Conservation (phyloP, 2,888 invertebrate species). For the Tachina lurida region DNA sequence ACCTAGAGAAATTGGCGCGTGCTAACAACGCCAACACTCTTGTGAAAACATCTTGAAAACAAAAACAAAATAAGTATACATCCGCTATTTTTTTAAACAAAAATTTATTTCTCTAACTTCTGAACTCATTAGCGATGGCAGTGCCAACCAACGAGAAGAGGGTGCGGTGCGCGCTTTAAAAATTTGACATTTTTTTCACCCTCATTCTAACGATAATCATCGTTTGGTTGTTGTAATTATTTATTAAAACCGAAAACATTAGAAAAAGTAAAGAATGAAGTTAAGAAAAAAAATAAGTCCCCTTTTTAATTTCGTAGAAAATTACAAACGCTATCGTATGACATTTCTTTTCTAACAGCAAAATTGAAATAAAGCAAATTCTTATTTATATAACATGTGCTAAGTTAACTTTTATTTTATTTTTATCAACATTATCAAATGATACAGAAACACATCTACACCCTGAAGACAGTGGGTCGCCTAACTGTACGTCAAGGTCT, state of each 20-base stretch:
- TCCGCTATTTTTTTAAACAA: constrained; percentile 44
- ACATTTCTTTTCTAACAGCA: constrained; percentile 23
- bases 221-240: constrained; percentile 56
- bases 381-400: constrained; percentile 49
- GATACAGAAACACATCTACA: constrained; percentile 26
- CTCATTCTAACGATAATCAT: constrained; percentile 61
- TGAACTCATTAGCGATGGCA: constrained; percentile 36
- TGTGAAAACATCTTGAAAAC: constrained; percentile 60
- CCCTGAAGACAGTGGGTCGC: background rate
- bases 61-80: constrained; percentile 9
- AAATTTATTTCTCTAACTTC: constrained; percentile 21
- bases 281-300: constrained; percentile 47
- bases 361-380: constrained; percentile 11
- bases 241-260: constrained; percentile 25
- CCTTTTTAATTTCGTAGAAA: constrained; percentile 50
- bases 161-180: constrained; percentile 43
- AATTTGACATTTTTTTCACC: constrained; percentile 67
- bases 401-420: constrained; percentile 23
- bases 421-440: constrained; percentile 9
- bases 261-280: constrained; percentile 29
- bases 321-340: constrained; percentile 31
- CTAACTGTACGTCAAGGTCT: constrained; percentile 46
- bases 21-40: constrained; percentile 67
- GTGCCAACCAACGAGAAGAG: constrained; percentile 43
- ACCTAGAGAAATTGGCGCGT: constrained; percentile 61